Conservation (phyloP, 2,888 invertebrate genomes). For the Panopea generosa region DNA sequence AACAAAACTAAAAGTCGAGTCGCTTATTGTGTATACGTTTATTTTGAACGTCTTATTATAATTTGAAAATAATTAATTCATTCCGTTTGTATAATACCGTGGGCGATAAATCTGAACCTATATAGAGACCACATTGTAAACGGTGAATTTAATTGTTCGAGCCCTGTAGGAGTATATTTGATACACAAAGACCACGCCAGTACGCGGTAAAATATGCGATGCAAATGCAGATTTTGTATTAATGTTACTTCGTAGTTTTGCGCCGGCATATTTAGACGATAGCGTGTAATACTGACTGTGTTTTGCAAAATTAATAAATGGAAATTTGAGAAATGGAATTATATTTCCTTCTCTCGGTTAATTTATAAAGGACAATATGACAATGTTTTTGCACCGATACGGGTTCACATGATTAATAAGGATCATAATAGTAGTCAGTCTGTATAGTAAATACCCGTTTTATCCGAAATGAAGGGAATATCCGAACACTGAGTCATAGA, state of each 20-base stretch:
- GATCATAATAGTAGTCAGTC: too few relatives aligned
- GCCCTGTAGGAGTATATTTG: too few relatives aligned
- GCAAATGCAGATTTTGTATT: neutral
- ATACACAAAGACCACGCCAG: neutral
- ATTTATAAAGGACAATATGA: conserved; percentile 3
- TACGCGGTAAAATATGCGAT: neutral
- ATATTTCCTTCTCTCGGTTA: conserved; percentile 4
- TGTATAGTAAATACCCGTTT: too few relatives aligned
- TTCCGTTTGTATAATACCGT: conserved; percentile 4
- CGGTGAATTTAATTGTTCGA: neutral
- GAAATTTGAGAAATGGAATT: conserved; percentile 10
- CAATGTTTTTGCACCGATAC: conserved; percentile 3
- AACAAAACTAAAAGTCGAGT: too few relatives aligned
- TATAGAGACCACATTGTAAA: neutral
- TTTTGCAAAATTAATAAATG: conserved; percentile 9
- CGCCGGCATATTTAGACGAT: neutral
- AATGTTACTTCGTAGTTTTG: neutral
- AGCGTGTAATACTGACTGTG: too few relatives aligned
- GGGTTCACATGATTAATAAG: neutral
- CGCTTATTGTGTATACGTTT: too few relatives aligned
- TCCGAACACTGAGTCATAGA: too few relatives aligned
- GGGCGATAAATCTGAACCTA: conserved; percentile 12
- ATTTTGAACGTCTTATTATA: neutral
- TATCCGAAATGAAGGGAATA: too few relatives aligned
- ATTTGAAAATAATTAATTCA: conserved; percentile 8